Evolutionary conservation across 2,888 invertebrate species (phyloP), one percentile per base, ranked within the genome.

Genomic region (Hydrotaea cyrtoneurina): DNA sequence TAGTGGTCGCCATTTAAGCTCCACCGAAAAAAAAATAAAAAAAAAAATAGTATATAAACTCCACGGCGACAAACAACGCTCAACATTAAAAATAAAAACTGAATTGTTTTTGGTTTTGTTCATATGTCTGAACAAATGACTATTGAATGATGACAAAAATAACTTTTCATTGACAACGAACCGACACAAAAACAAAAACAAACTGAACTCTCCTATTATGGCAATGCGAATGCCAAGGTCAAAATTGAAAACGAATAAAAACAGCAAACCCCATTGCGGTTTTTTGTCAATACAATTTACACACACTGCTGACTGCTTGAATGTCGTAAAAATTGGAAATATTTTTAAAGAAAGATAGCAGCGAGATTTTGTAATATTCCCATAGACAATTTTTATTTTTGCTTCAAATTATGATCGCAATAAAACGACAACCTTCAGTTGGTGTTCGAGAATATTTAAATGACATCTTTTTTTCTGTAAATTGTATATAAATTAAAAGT

Each of bases 181-280:
- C 31, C n/a, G n/a, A n/a, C n/a, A n/a, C n/a, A n/a, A n/a, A n/a
- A n/a, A n/a, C n/a, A n/a, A n/a, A 31, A 57, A 83, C 82, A 79
- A 82, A 71, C 59, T 82, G 79, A 85, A 85, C 85, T 85, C 73
- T 85, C 85, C 85, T 82, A 77, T 74, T 82, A 85, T 50, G 85
- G 85, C 31, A 62, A 36, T 55, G 62, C 82, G 82, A 85, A 79
- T 85, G 85, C 82, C 85, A 85, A 85, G 79, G 82, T 77, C 77
- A 80, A 74, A 57, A 31, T 19, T 21, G 64, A 31, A 50, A 15
- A 64, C 64, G 78, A 69, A 26, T 36, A 10, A 64, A 39, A 39
- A 69, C 10, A 17, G 43, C 3, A 15, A 50, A 39, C 11, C 8
- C 3, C 3, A 13, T 8, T 10, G 39, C 13, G 11, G n/a, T 50